A percentile compares a stretch with the other conserved stretches of the same genome.
Conservation (phyloP, 2,113 vertebrate species). For the Ciconia stormi region DNA sequence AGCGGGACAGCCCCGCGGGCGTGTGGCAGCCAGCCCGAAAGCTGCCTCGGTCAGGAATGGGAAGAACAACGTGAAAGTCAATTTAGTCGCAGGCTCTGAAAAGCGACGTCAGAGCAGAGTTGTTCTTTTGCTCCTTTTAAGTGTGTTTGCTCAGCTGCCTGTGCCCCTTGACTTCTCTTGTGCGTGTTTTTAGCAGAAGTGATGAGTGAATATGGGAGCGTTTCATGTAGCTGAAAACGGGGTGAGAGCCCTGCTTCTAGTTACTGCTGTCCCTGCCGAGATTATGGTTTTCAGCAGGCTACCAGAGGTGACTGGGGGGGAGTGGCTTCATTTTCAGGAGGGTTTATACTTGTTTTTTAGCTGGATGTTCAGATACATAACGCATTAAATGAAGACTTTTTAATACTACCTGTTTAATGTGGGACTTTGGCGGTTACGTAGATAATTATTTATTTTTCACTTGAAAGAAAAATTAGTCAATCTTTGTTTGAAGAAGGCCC, state of each 20-base stretch:
- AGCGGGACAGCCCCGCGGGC: background rate
- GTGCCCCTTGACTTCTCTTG: accelerated
- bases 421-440: background rate
- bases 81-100: accelerated
- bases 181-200: accelerated
- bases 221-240: accelerated
- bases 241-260: too few relatives aligned
- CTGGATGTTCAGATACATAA: accelerated
- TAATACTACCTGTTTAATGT: accelerated
- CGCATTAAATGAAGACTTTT: accelerated
- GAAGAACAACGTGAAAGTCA: accelerated
- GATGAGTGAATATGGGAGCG: accelerated
- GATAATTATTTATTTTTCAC: background rate
- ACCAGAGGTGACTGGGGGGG: too few relatives aligned
- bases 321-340: background rate
- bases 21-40: background rate
- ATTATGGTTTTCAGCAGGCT: background rate
- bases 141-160: accelerated
- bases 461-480: background rate
- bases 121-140: accelerated
- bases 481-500: background rate
- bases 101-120: accelerated
- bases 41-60: accelerated
- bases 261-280: too few relatives aligned
- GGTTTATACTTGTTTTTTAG: background rate